Base-by-base conservation (phyloP, 2,113 vertebrate species). In the Poeciliopsis occidentalis region DNA sequence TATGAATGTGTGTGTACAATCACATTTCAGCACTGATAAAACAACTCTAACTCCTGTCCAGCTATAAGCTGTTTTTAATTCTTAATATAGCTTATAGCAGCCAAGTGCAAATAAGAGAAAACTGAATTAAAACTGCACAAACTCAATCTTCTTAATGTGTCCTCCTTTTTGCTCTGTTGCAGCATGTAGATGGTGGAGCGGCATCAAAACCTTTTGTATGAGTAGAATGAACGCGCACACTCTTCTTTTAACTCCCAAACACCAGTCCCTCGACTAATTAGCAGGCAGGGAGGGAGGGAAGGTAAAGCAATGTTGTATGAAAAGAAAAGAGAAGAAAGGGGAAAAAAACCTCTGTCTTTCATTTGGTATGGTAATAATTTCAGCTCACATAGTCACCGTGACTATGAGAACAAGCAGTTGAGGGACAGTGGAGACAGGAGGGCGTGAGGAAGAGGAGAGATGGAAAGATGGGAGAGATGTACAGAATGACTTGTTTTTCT, bases 351-450 rank as follows among this genome's bases (percentile, higher is more conserved):
- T 79, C 83, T 79, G 74, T 79, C 85, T 90, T 91, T 92, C 89
- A 92, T 92, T 91, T 92, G 85, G 72, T 93, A 92, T 92, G 89
- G 81, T 93, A 92, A 93, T 93, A 91, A 92, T 91, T 93, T 84
- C 91, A 69, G 78, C 85, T 91, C 91, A 92, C 90, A 91, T 90
- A 88, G 84, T 86, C 85, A 64, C 39, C 31, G 54, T 79, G 82
- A 85, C 80, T 81, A 85, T 91, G 89, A 88, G 91, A 92, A 91
- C 84, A 87, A 86, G 86, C 77, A 60, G 84, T 83, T 84, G 75
- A 80, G 84, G 81, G 88, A 91, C 77, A 54, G 74, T 63, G 71
- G 85, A 86, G 83, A 84, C 29, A 29, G 68, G 75, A 82, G 78
- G 81, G 34, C 60, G 60, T 19, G 76, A 77, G 65, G 69, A 84